These are phyloP conservation scores for Antedon mediterranea DNA, from an alignment of 53 echinoderm and acorn worm genomes.

Conservation along the genomic window DNA sequence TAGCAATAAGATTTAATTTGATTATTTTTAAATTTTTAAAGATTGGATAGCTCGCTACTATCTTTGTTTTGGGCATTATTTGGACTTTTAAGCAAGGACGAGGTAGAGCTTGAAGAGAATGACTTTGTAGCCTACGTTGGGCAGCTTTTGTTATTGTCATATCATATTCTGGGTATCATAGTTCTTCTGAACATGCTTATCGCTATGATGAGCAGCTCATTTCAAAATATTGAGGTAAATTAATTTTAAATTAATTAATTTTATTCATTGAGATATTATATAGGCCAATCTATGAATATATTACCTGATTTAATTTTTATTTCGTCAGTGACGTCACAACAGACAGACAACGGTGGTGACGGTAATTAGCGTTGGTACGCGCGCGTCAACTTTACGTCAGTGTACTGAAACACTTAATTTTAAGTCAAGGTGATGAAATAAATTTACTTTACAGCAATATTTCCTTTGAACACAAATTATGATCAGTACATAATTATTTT, in stretches of 20 bases:
- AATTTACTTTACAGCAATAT: no score
- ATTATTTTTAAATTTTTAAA: slow-evolving; percentile 11
- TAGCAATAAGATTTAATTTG: not conserved
- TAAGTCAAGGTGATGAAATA: no score
- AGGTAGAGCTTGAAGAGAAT: not conserved
- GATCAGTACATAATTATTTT: no score
- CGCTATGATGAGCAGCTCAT: slow-evolving; percentile 99
- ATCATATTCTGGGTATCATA: slow-evolving; percentile 79
- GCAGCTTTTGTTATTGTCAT: slow-evolving; percentile 58
- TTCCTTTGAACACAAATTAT: no score
- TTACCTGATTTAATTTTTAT: no score
- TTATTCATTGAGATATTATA: not conserved
- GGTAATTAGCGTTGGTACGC: no score
- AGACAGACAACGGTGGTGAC: no score
- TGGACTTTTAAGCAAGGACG: slow-evolving; percentile 33
- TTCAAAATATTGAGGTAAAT: slow-evolving; percentile 83
- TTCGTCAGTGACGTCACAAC: no score
- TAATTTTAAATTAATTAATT: no score
- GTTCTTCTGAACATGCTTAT: slow-evolving; percentile 96
- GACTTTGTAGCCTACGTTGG: slow-evolving; percentile 42
- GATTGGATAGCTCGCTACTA: slow-evolving; percentile 33
- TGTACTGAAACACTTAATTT: no score
- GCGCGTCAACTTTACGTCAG: no score
- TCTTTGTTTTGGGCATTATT: slow-evolving; percentile 81
- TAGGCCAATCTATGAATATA: no score